Percentiles rank a stretch among this genome's conserved stretches.
phyloP scores from a whole-genome alignment of 92 coral and sea anemone genomes.

The Meandrina meandrites region DNA sequence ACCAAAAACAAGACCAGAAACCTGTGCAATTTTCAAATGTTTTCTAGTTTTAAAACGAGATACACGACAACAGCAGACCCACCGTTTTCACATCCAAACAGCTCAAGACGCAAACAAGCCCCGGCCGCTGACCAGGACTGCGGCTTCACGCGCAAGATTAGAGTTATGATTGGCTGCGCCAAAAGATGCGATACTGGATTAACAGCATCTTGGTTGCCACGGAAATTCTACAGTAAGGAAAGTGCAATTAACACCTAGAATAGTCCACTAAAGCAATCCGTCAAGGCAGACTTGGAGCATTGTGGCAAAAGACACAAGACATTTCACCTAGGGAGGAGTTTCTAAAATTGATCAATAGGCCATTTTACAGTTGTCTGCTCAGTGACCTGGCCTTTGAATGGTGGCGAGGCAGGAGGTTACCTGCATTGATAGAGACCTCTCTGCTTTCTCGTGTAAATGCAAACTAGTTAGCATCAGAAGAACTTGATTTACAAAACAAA shows the following conservation, averaged over 20 bases:
- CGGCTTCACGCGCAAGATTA: constrained; percentile 54
- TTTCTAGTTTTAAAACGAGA: no score
- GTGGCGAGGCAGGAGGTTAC: no score
- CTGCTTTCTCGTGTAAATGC: no score
- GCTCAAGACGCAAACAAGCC: constrained; percentile 76
- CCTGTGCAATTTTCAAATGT: neutral
- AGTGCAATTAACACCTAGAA: neutral
- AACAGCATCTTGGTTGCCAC: constrained; percentile 63
- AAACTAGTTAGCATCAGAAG: no score
- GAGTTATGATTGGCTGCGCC: constrained; percentile 60
- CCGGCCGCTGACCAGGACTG: constrained; percentile 61
- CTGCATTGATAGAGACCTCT: no score
- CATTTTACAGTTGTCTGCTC: no score
- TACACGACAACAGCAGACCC: constrained; percentile 2
- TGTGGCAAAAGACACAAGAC: no score
- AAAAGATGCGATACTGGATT: constrained; percentile 51
- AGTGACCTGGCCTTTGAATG: no score
- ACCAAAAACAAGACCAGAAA: neutral
- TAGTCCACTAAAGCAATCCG: neutral
- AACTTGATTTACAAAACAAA: no score
- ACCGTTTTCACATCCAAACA: constrained; percentile 81
- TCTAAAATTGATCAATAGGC: no score
- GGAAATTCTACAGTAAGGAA: constrained; percentile 50
- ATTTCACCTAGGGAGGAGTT: no score
- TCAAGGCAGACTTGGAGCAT: no score